phyloP scores from a whole-genome alignment of 2,113 vertebrate genomes.

The Platichthys stellatus region DNA sequence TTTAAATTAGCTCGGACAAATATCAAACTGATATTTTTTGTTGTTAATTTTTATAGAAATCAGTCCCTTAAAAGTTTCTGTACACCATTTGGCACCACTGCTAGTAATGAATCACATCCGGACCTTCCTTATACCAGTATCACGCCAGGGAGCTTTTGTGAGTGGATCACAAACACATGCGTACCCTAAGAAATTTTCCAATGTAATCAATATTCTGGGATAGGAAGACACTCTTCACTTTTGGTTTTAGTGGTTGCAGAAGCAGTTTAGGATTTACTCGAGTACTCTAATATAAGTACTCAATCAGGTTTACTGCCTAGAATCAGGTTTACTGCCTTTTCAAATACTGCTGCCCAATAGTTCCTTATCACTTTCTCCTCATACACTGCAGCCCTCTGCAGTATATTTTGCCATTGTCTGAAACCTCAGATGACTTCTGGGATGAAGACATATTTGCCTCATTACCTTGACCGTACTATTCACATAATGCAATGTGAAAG shows the following conservation, averaged over 20 bases:
- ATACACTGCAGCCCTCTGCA: slow-evolving; percentile 38
- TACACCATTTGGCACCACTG: slow-evolving; percentile 56
- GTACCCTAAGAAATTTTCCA: slow-evolving; percentile 22
- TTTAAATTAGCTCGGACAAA: slow-evolving; percentile 25
- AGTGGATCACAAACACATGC: slow-evolving; percentile 25
- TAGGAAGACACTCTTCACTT: slow-evolving; percentile 25
- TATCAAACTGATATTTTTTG: slow-evolving; percentile 8
- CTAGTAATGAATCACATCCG: slow-evolving; percentile 37
- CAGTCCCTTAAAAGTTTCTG: slow-evolving; percentile 24
- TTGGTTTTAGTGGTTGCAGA: slow-evolving; percentile 56
- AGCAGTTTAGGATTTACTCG: slow-evolving; percentile 36
- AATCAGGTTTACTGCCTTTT: slow-evolving; percentile 23
- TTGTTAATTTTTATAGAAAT: slow-evolving; percentile 20
- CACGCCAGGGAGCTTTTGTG: slow-evolving; percentile 21
- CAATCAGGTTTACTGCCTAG: no score
- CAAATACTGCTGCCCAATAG: slow-evolving; percentile 20
- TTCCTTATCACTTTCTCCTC: slow-evolving; percentile 34
- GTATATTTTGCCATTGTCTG: slow-evolving; percentile 33
- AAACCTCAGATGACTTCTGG: slow-evolving; percentile 31
- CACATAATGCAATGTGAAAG: slow-evolving; percentile 55
- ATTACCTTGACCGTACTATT: slow-evolving; percentile 51
- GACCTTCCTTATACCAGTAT: slow-evolving; percentile 28
- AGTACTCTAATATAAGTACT: slow-evolving; percentile 4
- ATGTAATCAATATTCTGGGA: slow-evolving; percentile 12
- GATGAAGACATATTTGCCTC: slow-evolving; percentile 50